Base-by-base conservation (phyloP, 2,113 vertebrate species). In the Oceanodroma tethys region DNA sequence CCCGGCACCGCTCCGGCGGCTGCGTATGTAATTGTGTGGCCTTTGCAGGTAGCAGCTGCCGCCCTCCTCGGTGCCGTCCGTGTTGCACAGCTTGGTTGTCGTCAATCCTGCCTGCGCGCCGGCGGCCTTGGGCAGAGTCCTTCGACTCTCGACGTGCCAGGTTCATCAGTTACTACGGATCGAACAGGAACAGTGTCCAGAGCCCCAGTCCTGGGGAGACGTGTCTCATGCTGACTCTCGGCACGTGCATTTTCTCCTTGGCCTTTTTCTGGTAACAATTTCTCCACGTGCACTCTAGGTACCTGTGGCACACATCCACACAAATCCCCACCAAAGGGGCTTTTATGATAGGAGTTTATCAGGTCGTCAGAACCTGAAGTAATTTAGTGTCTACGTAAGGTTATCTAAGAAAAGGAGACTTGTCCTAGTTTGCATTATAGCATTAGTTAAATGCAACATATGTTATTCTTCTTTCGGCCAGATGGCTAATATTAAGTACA, bases 251-350 rank as follows among this genome's bases (percentile, higher is more conserved):
- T 40, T 34, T 38, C 11, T 27, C 42, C 32, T 34, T 13, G 36
- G 36, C 23, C 5, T 13, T 30, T 10, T 45, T 27, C 56, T 43
- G 16, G 6, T 43, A 5, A 7, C 5, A 3, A 2, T 26, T 38
- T 15, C 13, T 38, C 10, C 18, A 0, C 3, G 38, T 8, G 45
- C 23, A 0, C 10, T 15, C 3, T 11, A 11, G 38, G 47, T 34
- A 16, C 16, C 18, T 16, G 42, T 27, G 45, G 65, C 60, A 5
- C 34, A 8, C 16, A 1, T 9, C 6, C 2, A 2, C 26, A 3
- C 9, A 5, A 7, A 18, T 18, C 16, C 13, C 11, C 25, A 7
- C 16, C 5, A 0, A 3, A 20, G 13, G 19, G 18, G 7, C 25
- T 38, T 36, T 23, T 13, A 8, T 6, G 14, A 20, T 56, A 9